Evolutionary conservation across 2,797 vertebrate genomes (phyloP).

Genomic region (Gymnocypris eckloni): DNA sequence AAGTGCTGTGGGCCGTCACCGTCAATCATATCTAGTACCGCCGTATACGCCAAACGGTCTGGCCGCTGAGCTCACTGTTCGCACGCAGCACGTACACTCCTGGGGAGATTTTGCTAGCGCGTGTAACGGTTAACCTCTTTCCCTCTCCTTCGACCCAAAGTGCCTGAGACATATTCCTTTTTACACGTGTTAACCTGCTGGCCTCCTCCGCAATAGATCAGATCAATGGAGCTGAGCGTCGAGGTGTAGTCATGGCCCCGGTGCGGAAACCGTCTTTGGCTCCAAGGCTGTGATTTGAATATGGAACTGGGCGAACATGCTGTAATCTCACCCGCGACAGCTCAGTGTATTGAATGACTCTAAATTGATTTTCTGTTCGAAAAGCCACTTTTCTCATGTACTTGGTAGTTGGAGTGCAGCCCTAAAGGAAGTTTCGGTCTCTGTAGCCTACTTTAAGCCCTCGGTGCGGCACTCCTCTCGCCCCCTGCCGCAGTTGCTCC

Average conservation of each 20-base stretch:
- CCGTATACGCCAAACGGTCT: conserved; percentile 73
- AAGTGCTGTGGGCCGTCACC: conserved; percentile 74
- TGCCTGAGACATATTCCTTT: conserved; percentile 63
- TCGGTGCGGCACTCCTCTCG: neutral
- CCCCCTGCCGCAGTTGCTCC: conserved; percentile 2
- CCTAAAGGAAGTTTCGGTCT: conserved; percentile 46
- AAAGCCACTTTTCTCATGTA: conserved; percentile 52
- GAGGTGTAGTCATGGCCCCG: conserved; percentile 34
- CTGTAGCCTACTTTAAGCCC: conserved; percentile 30
- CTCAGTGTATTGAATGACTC: conserved; percentile 42
- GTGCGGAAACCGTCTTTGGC: conserved; percentile 45
- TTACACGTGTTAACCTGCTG: conserved; percentile 67
- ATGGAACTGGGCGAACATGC: conserved; percentile 33
- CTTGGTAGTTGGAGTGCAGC: conserved; percentile 33
- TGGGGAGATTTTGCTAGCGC: conserved; percentile 15
- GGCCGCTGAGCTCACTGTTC: conserved; percentile 71
- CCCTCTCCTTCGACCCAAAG: conserved; percentile 39
- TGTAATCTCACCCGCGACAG: conserved; percentile 54
- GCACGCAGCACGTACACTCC: conserved; percentile 37
- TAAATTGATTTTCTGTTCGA: conserved; percentile 50
- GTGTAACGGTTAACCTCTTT: conserved; percentile 56
- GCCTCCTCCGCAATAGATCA: conserved; percentile 63
- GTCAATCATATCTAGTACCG: conserved; percentile 81
- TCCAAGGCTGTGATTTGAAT: conserved; percentile 60
- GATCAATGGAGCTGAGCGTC: conserved; percentile 63